Evolutionary conservation across 2,113 vertebrate species (phyloP).

Genomic region (Tachuris rubrigastra): DNA sequence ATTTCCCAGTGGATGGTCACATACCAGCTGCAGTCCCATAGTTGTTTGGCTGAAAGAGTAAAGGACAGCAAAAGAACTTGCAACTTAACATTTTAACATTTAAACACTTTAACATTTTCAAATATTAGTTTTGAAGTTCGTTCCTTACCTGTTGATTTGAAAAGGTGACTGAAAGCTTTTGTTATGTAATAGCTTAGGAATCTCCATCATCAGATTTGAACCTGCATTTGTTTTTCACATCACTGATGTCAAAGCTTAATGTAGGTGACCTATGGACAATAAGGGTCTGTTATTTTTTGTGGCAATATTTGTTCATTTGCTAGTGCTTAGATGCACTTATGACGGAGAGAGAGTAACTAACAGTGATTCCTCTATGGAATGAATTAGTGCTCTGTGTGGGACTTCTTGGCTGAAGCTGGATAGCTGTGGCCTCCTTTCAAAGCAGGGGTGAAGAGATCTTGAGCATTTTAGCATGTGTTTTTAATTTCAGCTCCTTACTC

Average conservation of each 20-base stretch:
- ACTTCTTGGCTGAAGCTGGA: neutral
- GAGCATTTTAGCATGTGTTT: neutral
- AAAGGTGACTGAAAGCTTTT: neutral
- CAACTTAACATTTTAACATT: too few relatives aligned
- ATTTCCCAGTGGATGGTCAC: neutral
- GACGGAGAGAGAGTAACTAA: neutral
- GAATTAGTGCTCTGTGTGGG: neutral
- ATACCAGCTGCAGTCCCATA: neutral
- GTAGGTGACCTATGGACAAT: neutral
- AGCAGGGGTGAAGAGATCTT: neutral
- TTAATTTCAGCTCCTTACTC: neutral
- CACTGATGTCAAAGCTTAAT: neutral
- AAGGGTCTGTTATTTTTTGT: neutral
- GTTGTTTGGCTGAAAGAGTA: neutral
- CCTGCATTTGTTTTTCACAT: neutral
- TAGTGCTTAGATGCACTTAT: neutral
- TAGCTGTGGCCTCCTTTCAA: neutral
- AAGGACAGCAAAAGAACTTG: neutral
- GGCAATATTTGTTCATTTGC: neutral
- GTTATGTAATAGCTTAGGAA: neutral
- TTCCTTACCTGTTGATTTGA: neutral
- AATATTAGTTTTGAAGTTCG: neutral
- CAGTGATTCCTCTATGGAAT: neutral
- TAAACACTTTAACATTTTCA: too few relatives aligned
- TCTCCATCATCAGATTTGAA: neutral